Evolutionary conservation across 2,113 vertebrate genomes (phyloP).

Genomic region (Morphnarchus princeps): DNA sequence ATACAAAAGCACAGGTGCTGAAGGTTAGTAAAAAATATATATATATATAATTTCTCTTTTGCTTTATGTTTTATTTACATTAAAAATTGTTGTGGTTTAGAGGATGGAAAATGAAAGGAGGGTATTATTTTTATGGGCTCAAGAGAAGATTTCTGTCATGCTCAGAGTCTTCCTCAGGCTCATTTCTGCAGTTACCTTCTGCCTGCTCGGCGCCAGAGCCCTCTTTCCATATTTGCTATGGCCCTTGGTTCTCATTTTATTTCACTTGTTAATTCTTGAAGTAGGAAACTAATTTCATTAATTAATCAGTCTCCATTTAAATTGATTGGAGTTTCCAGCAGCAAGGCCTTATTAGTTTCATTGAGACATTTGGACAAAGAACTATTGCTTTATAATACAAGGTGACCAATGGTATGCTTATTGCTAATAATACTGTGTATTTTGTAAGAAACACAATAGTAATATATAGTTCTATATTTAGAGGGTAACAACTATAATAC

Average conservation of each 20-base stretch:
- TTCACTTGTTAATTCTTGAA: neutral
- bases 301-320: neutral
- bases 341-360: neutral
- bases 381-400: neutral
- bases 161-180: neutral
- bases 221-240: neutral
- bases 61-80: neutral
- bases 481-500: neutral
- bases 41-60: neutral
- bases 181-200: neutral
- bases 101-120: neutral
- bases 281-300: neutral
- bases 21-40: constrained; percentile 61
- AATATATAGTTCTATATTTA: neutral
- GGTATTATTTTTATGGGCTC: neutral
- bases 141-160: neutral
- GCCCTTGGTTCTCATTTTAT: neutral
- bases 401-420: accelerated
- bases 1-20: constrained; percentile 62
- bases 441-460: neutral
- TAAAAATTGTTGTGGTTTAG: neutral
- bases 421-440: neutral
- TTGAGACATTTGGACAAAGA: neutral
- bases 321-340: neutral
- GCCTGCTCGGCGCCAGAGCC: neutral